phyloP scores from a whole-genome alignment of 1,140 invertebrate genomes.

The Sinonovacula constricta region DNA sequence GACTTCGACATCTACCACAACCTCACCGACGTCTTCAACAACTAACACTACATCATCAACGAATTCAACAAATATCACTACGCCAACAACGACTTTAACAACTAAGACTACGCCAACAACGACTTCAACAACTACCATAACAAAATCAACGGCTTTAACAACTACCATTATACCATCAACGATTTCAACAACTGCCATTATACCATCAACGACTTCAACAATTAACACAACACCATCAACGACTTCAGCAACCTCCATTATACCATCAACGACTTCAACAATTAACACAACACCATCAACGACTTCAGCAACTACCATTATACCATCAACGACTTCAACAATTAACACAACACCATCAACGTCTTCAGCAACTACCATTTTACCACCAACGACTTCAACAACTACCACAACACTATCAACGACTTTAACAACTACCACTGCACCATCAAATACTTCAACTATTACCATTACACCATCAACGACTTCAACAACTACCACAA shows the following conservation, averaged over 20 bases:
- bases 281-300: neutral
- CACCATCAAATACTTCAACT: constrained; percentile 1
- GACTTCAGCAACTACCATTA: neutral
- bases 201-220: neutral
- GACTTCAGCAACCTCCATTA: neutral
- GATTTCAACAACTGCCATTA: neutral
- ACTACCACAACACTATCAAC: neutral
- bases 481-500: neutral
- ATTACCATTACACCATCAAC: neutral
- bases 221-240: neutral
- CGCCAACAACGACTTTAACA: neutral
- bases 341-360: neutral
- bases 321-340: neutral
- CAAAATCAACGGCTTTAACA: neutral
- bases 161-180: neutral
- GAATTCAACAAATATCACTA: neutral
- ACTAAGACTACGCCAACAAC: neutral
- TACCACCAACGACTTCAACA: neutral
- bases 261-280: neutral
- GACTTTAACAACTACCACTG: neutral
- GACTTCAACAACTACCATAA: neutral
- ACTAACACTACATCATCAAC: neutral
- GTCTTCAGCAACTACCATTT: neutral
- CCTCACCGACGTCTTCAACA: neutral
- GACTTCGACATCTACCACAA: neutral